Conservation (phyloP, 2,797 vertebrate species). For the Zalophus californianus region DNA sequence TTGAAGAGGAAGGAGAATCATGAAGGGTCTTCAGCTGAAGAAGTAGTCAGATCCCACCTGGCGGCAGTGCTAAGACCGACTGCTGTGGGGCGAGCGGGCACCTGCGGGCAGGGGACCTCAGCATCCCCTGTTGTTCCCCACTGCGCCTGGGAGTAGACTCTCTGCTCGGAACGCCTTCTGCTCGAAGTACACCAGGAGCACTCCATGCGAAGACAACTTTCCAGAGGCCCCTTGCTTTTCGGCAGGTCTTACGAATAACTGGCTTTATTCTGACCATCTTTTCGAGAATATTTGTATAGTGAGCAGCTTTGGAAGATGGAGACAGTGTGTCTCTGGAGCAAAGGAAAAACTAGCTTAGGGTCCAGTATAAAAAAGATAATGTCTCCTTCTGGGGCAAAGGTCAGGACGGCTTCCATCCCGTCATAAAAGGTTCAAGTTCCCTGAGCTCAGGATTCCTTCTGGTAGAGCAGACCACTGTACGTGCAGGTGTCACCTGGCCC, state of each 20-base stretch:
- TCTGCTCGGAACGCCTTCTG: not conserved
- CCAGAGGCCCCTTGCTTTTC: not conserved
- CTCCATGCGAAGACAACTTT: not conserved
- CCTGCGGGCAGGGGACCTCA: not conserved
- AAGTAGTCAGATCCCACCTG: too few relatives aligned
- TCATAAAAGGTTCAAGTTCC: not conserved
- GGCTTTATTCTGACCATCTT: not conserved
- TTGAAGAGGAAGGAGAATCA: not conserved
- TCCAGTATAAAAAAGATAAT: not conserved
- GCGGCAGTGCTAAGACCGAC: not conserved
- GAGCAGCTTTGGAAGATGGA: slow-evolving; percentile 24
- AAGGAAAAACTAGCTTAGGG: not conserved
- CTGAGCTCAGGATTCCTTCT: not conserved
- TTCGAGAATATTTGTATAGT: not conserved
- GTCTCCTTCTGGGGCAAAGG: not conserved
- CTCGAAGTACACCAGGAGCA: not conserved
- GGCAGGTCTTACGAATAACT: not conserved
- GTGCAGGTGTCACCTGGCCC: not conserved
- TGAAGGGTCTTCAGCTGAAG: not conserved
- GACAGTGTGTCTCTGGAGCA: not conserved
- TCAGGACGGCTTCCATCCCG: not conserved
- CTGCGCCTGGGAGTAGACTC: not conserved
- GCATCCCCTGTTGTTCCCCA: not conserved
- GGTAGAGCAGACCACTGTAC: not conserved
- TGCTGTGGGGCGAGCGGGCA: not conserved